Conservation (phyloP, 2,888 invertebrate genomes). For the Atrina japonica region DNA sequence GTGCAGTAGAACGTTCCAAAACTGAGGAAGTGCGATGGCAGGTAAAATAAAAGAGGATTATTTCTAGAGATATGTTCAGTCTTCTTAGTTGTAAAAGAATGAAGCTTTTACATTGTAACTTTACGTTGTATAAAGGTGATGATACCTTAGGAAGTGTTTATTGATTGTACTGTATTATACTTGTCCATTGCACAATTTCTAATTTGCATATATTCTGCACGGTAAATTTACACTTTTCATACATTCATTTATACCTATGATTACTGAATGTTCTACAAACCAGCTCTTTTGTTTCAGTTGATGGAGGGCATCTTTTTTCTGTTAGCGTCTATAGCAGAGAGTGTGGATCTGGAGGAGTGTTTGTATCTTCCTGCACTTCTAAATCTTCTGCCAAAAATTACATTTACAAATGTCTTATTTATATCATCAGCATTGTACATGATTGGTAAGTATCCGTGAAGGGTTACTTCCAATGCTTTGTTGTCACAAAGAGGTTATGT, state of each 20-base stretch:
- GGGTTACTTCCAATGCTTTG: not conserved
- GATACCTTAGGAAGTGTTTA: no score
- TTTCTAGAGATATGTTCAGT: not conserved
- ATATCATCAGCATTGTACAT: conserved; percentile 89
- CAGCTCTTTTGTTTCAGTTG: conserved; percentile 77
- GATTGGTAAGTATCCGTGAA: conserved; percentile 83
- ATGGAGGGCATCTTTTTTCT: conserved; percentile 87
- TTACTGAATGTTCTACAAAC: no score
- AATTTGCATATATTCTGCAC: no score
- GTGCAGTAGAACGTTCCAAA: conserved; percentile 56
- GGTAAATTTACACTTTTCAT: no score
- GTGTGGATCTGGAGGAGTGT: conserved; percentile 84
- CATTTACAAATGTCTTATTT: conserved; percentile 85
- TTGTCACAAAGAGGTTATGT: no score
- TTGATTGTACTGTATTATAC: no score
- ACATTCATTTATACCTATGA: no score
- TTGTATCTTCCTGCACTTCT: conserved; percentile 84
- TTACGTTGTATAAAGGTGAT: no score
- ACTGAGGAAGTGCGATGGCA: conserved; percentile 66
- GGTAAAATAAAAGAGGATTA: conserved; percentile 47
- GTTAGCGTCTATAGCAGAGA: conserved; percentile 83
- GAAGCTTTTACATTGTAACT: no score
- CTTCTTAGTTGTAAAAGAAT: no score
- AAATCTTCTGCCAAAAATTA: conserved; percentile 85
- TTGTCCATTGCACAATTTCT: no score